These are phyloP conservation scores for Trachops cirrhosus DNA, from an alignment of 2,797 vertebrate species.

Conservation along the genomic window DNA sequence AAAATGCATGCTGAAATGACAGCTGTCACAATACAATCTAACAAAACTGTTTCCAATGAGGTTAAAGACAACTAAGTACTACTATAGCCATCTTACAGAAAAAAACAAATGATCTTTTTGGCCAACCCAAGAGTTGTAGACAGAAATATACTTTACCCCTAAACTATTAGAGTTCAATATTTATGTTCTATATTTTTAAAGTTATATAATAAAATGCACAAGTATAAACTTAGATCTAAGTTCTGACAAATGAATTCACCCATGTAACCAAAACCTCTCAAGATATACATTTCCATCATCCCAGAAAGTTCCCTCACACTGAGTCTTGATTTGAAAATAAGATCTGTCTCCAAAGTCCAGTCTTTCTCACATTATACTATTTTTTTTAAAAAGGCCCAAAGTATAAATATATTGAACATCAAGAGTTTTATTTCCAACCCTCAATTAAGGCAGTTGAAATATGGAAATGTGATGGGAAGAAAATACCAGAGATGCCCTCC, in stretches of 20 bases:
- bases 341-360: neutral
- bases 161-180: neutral
- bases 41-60: too few relatives aligned
- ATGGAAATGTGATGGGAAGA: slow-evolving; percentile 3
- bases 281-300: neutral
- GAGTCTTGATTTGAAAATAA: neutral
- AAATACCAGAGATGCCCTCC: neutral
- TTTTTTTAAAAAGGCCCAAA: neutral
- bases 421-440: slow-evolving; percentile 1
- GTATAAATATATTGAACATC: neutral
- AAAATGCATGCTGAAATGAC: too few relatives aligned
- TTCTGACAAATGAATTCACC: neutral
- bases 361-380: neutral
- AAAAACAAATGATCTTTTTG: too few relatives aligned
- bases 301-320: neutral
- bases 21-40: too few relatives aligned
- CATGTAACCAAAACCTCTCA: neutral
- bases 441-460: slow-evolving; percentile 4
- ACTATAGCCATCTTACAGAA: too few relatives aligned
- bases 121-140: neutral
- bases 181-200: neutral
- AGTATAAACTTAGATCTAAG: neutral
- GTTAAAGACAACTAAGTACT: too few relatives aligned
- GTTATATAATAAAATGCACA: neutral
- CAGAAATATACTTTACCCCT: neutral